Evolutionary conservation across 2,797 vertebrate species (phyloP).

Genomic region (Triplophysa yarkandensis): DNA sequence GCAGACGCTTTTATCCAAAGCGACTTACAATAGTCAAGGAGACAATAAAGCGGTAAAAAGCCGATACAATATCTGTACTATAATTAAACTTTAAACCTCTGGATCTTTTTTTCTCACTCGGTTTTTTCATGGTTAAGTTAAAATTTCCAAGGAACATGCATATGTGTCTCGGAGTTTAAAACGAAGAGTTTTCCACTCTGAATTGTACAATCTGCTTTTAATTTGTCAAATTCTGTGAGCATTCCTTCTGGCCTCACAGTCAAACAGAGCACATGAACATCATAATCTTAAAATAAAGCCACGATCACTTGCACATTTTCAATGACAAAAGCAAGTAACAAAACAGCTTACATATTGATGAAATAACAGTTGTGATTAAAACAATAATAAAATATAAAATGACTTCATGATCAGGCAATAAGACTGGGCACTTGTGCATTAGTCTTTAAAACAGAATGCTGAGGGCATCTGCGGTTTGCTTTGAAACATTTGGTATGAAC

Average conservation of each 20-base stretch:
- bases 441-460: background rate
- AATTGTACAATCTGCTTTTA: constrained; percentile 70
- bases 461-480: background rate
- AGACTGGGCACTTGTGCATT: constrained; percentile 16
- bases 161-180: constrained; percentile 64
- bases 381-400: constrained; percentile 9
- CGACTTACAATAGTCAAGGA: too few species aligned
- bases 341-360: constrained; percentile 18
- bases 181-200: constrained; percentile 64
- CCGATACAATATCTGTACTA: too few species aligned
- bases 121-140: too few species aligned
- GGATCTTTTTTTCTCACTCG: too few species aligned
- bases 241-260: constrained; percentile 42
- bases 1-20: too few species aligned
- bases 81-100: too few species aligned
- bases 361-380: constrained; percentile 15
- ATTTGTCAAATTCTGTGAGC: constrained; percentile 62
- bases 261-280: constrained; percentile 30
- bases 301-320: constrained; percentile 43
- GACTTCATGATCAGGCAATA: background rate
- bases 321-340: constrained; percentile 49
- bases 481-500: background rate
- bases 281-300: constrained; percentile 35
- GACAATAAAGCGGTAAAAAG: too few species aligned
- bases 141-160: too few species aligned